phyloP scores from a whole-genome alignment of 2,113 vertebrate genomes.

The Lamprologus ornatipinnis region DNA sequence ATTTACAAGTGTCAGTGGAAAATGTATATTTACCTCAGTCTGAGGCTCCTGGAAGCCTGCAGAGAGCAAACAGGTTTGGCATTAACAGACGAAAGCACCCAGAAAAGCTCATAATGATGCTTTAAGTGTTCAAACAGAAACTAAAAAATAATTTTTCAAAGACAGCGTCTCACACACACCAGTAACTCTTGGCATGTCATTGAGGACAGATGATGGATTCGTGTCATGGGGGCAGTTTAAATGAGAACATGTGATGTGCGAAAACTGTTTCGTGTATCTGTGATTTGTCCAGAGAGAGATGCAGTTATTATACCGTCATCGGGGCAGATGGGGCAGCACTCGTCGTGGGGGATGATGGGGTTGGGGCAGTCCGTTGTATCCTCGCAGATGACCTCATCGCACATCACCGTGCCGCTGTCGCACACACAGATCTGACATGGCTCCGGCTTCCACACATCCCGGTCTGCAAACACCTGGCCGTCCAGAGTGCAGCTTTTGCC shows the following conservation, averaged over 20 bases:
- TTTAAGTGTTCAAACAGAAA: not conserved
- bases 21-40: slow-evolving; percentile 63
- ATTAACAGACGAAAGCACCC: not conserved
- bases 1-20: not conserved
- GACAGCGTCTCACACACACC: not conserved
- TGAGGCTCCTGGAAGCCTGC: slow-evolving; percentile 53
- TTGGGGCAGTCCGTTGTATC: slow-evolving; percentile 78
- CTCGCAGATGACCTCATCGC: slow-evolving; percentile 86
- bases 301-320: slow-evolving; percentile 63
- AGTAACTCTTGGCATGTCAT: not conserved
- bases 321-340: slow-evolving; percentile 82
- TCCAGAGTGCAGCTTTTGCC: slow-evolving; percentile 75
- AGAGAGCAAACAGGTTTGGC: not conserved
- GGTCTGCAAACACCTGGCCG: slow-evolving; percentile 77
- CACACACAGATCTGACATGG: slow-evolving; percentile 91
- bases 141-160: not conserved
- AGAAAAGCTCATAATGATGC: not conserved
- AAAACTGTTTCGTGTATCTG: not conserved
- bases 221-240: not conserved
- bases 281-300: not conserved
- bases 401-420: slow-evolving; percentile 82
- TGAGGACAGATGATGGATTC: not conserved
- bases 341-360: slow-evolving; percentile 72
- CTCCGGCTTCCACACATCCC: slow-evolving; percentile 89
- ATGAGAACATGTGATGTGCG: not conserved